Base-by-base conservation (phyloP, 1,140 invertebrate species). In the Drosophila orena region DNA sequence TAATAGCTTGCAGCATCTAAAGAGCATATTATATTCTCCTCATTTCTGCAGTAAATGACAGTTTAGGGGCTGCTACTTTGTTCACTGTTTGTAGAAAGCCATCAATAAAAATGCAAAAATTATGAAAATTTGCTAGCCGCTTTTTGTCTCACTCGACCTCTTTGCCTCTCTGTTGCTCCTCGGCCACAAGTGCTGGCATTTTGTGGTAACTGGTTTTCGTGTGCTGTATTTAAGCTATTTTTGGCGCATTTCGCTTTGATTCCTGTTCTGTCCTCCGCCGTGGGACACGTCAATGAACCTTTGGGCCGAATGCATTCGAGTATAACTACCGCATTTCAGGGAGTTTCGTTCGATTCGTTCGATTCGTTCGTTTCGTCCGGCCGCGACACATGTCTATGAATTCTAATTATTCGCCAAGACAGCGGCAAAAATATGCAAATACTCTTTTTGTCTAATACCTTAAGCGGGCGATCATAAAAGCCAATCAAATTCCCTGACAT, bases 231-330 rank as follows among this genome's bases (percentile, higher is more conserved):
- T 86, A 81, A 83, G 81, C 83, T 86, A 86, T 86, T 86, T 86
- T 86, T 86, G 81, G 81, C 74, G 60, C 84, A 86, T 86, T 88
- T 86, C 83, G 81, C 76, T 86, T 88, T 86, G 83, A 86, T 86
- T 86, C 81, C 84, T 81, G 81, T 86, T 86, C 78, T 86, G 68
- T 69, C 43, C 60, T 55, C 20, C 24, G 17, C 47, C 47, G 15
- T 54, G 55, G 60, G 55, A 81, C 62, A 79, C 81, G 81, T 86
- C 81, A 86, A 86, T 81, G 81, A 86, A 88, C 81, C 79, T 65
- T 69, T 40, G 42, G 35, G 47, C 62, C 54, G 37, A 68, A 76
- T 76, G 60, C 52, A 57, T 65, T 35, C 37, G 62, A 22, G 24
- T 42, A 70, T 54, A 72, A 49, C 50, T 46, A 37, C 66, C 50